phyloP scores from a whole-genome alignment of 1,140 invertebrate genomes.

The Cydia strobilella region DNA sequence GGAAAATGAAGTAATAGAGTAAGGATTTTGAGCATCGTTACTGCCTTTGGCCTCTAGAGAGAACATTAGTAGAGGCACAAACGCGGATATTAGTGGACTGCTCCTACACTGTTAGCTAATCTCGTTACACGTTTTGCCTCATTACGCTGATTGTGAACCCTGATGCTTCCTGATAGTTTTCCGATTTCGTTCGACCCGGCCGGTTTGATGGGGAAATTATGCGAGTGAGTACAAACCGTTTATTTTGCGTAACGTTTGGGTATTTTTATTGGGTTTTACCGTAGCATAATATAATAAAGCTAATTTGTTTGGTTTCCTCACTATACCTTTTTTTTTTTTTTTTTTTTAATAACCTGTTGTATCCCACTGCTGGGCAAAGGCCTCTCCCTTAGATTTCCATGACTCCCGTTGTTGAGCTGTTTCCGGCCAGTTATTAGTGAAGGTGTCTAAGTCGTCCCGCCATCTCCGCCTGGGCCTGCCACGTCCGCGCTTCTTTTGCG shows the following conservation, averaged over 20 bases:
- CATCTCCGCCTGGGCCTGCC: too few relatives aligned
- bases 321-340: too few relatives aligned
- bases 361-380: too few relatives aligned
- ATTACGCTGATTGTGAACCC: slow-evolving; percentile 29
- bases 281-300: not conserved
- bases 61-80: not conserved
- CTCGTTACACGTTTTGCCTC: slow-evolving; percentile 28
- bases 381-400: too few relatives aligned
- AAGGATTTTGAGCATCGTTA: not conserved
- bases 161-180: slow-evolving; percentile 29
- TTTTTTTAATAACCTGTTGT: too few relatives aligned
- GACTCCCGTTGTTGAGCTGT: too few relatives aligned
- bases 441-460: too few relatives aligned
- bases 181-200: slow-evolving; percentile 15
- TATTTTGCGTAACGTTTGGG: slow-evolving; percentile 1
- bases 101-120: slow-evolving; percentile 28
- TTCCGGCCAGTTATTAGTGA: too few relatives aligned
- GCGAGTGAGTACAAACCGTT: slow-evolving; percentile 4
- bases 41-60: not conserved
- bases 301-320: not conserved
- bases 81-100: slow-evolving; percentile 27
- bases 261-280: not conserved
- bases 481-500: too few relatives aligned
- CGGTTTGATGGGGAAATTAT: slow-evolving; percentile 6
- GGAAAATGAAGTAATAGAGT: not conserved